phyloP scores from a whole-genome alignment of 2,888 invertebrate genomes.

The Drosophila multiciliata region DNA sequence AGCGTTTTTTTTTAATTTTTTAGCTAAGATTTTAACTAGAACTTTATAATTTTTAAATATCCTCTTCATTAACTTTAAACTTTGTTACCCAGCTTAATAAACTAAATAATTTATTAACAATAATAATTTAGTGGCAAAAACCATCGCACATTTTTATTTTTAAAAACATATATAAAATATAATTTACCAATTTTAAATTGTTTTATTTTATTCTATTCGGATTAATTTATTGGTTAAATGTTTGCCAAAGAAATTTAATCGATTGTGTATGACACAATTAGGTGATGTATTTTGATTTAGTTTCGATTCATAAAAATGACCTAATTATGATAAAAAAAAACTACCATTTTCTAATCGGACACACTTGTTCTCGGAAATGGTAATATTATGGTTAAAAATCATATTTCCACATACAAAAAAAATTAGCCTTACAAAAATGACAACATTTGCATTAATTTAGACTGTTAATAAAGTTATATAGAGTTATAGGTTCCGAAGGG shows the following conservation, averaged over 20 bases:
- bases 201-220: not conserved
- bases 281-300: too few species aligned
- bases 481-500: not conserved
- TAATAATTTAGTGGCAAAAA: not conserved
- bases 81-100: too few species aligned
- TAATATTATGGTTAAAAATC: not conserved
- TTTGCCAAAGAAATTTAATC: not conserved
- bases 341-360: not conserved
- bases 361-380: not conserved
- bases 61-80: not conserved
- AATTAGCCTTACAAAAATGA: not conserved
- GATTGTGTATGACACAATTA: not conserved
- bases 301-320: not conserved
- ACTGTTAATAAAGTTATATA: not conserved
- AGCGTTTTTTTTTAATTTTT: too few species aligned
- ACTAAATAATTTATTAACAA: too few species aligned
- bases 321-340: not conserved
- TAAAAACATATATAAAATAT: not conserved
- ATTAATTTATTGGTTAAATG: not conserved
- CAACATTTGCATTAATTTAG: not conserved
- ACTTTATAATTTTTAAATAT: not conserved
- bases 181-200: not conserved
- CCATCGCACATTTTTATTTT: not conserved
- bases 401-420: not conserved
- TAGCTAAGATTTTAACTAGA: too few species aligned